A percentile compares a stretch with the other conserved stretches of the same genome.
phyloP scores from a whole-genome alignment of 2,113 vertebrate genomes.

The Onychorhynchus coronatus region DNA sequence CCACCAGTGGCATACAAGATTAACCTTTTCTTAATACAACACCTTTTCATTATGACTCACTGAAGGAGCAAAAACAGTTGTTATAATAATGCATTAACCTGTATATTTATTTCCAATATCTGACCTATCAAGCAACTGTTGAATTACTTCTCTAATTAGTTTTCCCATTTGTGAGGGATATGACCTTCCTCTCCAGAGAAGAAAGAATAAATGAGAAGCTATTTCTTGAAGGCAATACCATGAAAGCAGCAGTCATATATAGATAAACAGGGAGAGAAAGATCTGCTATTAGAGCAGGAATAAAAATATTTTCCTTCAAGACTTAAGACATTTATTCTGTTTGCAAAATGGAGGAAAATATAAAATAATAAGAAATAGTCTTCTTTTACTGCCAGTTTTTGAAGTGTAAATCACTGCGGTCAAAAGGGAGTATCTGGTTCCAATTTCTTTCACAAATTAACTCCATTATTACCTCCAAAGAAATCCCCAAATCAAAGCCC shows the following conservation, averaged over 20 bases:
- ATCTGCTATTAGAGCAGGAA: slow-evolving; percentile 6
- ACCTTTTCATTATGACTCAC: neutral
- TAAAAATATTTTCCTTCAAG: neutral
- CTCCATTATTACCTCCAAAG: neutral
- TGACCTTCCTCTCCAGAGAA: neutral
- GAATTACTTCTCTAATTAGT: slow-evolving; percentile 58
- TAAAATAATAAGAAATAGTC: neutral
- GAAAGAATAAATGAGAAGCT: neutral
- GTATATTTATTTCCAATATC: neutral
- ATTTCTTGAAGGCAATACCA: neutral
- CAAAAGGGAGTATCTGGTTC: neutral
- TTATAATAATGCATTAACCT: neutral
- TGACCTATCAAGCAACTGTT: neutral
- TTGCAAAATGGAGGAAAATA: neutral
- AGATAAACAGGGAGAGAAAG: neutral
- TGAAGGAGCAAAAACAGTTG: neutral
- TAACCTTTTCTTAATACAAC: neutral
- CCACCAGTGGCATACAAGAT: neutral
- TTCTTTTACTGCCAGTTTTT: neutral
- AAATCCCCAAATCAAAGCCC: neutral
- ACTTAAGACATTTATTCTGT: neutral
- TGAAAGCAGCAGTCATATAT: neutral
- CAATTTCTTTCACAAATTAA: neutral
- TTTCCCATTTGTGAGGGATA: slow-evolving; percentile 14
- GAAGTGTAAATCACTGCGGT: neutral